Evolutionary conservation across 1,140 invertebrate genomes (phyloP), one percentile per base, ranked within the genome.

Genomic region (Pogonomyrmex barbatus): DNA sequence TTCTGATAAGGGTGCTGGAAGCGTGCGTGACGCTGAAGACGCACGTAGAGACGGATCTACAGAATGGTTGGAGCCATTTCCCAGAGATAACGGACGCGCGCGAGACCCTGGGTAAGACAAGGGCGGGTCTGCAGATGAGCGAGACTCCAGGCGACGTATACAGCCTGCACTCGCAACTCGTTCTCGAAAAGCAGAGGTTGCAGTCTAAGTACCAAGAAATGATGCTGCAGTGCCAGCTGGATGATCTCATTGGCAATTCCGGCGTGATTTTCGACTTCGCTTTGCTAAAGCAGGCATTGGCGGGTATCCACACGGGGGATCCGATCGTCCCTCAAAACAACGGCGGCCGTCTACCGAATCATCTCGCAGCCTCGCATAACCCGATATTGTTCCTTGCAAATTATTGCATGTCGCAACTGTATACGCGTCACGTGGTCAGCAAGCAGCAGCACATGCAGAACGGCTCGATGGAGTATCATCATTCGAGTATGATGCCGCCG

Each of bases 371-470:
- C 24, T 91, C 92, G 87, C 96, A 96, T 85, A 96, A 96, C 88
- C 97, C 97, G 2, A 96, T 97, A 58, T 93, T 97, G 47, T 97
- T 97, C 91, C 95, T 97, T 39, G 96, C 97, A 4, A 97, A 97
- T 89, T 97, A 97, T 88, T 97, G 96, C 92, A 97, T 96, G 96
- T 96, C 96, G 6, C 96, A 97, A 89, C 93, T 97, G n/a, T 97
- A 97, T 93, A 96, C 96, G 52, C 95, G 96, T 56, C 96, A 97
- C 89, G 95, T 97, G 2, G 89, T 96, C 2, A 95, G 95, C 68
- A 96, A 96, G 89, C 96, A 95, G 63, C 79, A 83, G 2, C 95
- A 95, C 39, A 86, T 95, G 77, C 95, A 96, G 83, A 96, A 96
- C 86, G 96, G 96, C 39, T 95, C 94, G 58, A 95, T 96, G 47